Evolutionary conservation across 2,888 invertebrate genomes (phyloP), one percentile per base, ranked within the genome.

Genomic region (Plagiodera versicolora): DNA sequence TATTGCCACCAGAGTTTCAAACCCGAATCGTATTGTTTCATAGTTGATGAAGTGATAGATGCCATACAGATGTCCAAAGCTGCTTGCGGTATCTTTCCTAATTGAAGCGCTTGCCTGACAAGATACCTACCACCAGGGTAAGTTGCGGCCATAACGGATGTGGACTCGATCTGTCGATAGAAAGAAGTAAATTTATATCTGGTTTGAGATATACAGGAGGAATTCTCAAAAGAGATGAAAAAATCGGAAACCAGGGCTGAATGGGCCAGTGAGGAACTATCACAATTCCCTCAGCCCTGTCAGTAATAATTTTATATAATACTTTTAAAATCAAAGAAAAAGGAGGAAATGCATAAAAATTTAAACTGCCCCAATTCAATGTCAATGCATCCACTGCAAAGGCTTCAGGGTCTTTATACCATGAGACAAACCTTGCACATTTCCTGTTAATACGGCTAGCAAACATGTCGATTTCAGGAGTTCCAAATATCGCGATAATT

Each of bases 271-370:
- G 6, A 19, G 55, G 58, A 18, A 58, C 54, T 30, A 62, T 54
- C 11, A 58, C 32, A 18, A 58, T 58, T 0, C 51, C 59, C 20
- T 45, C 28, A 14, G 56, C 57, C 28, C 55, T 35, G 18, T 61
- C 60, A 6, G 5, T 32, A 35, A 63, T 60, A n/a, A 63, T 59
- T 48, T 59, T 59, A 10, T 49, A 16, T n/a, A 47, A n/a, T 11
- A 48, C 35, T 51, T 20, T 51, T 9, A 47, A 10, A 14, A 57
- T 44, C 28, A 57, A 3, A n/a, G 32, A 28, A 49, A 61, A 61
- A n/a, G 59, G 61, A 9, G 61, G 61, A 49, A 64, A 64, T 8
- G 53, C 61, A 49, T 63, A 64, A 18, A 63, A 50, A 5, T 24
- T 32, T 4, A 50, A 39, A 18, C n/a, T 11, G 11, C 18, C 24